Conservation (phyloP, 2,797 vertebrate species). For the Poecilia velifera region DNA sequence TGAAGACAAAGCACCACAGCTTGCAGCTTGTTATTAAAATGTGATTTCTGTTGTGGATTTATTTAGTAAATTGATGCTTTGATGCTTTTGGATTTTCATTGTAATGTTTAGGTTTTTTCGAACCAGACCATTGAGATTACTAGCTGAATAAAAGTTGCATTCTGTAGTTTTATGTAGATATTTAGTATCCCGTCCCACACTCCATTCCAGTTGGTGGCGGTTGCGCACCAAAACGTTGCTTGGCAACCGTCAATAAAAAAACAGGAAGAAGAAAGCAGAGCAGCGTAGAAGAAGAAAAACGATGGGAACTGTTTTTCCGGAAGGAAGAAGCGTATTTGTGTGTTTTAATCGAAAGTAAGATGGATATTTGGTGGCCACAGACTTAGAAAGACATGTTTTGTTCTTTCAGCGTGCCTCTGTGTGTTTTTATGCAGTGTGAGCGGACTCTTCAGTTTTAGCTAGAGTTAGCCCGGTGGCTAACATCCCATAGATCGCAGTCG, state of each 20-base stretch:
- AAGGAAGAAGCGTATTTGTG: background rate
- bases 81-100: conserved; percentile 2
- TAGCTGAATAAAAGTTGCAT: too few species aligned
- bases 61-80: background rate
- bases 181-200: background rate
- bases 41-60: background rate
- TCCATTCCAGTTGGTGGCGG: background rate
- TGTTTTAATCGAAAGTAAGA: background rate
- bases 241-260: background rate
- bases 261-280: background rate
- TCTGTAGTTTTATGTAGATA: background rate
- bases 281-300: background rate
- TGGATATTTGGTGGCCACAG: background rate
- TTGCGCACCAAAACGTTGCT: background rate
- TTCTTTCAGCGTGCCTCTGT: background rate
- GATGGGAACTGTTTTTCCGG: background rate
- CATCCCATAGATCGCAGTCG: background rate
- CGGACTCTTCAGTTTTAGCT: background rate
- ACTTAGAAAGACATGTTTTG: background rate
- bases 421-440: background rate
- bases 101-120: background rate
- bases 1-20: rapidly evolving
- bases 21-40: background rate
- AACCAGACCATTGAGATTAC: background rate
- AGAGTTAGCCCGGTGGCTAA: conserved; percentile 53